These are phyloP conservation scores for Drepana falcataria DNA, from an alignment of 2,888 invertebrate genomes.

Conservation along the genomic window DNA sequence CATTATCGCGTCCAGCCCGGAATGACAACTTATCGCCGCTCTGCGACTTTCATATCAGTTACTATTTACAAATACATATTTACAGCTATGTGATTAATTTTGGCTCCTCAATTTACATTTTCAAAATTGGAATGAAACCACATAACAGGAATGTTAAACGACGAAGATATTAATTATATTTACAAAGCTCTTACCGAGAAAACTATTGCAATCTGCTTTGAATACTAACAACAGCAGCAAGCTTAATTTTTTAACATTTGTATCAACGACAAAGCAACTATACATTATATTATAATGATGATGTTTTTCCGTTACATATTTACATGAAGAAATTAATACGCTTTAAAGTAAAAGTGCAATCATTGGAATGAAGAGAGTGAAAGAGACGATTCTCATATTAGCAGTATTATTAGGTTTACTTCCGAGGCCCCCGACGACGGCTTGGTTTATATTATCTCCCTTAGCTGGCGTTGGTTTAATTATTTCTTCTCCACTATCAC, in stretches of 20 bases:
- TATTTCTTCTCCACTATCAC: constrained; percentile 50
- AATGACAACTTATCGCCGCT: constrained; percentile 56
- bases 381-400: constrained; percentile 31
- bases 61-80: constrained; percentile 73
- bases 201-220: constrained; percentile 24
- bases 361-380: constrained; percentile 47
- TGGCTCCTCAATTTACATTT: constrained; percentile 57
- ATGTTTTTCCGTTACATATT: constrained; percentile 52
- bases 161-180: constrained; percentile 44
- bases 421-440: constrained; percentile 59
- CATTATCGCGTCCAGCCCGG: constrained; percentile 32
- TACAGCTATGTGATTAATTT: constrained; percentile 66
- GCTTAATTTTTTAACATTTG: constrained; percentile 54
- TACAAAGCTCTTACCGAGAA: constrained; percentile 48
- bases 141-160: constrained; percentile 72
- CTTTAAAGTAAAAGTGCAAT: constrained; percentile 56
- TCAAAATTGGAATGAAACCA: constrained; percentile 67
- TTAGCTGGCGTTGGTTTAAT: constrained; percentile 43
- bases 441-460: constrained; percentile 55
- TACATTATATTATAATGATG: constrained; percentile 30
- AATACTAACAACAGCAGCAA: constrained; percentile 58
- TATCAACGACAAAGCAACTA: constrained; percentile 55
- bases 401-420: constrained; percentile 46
- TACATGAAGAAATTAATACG: constrained; percentile 43
- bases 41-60: constrained; percentile 61